Percentiles rank a stretch among this genome's conserved stretches.
Conservation (phyloP, 2,113 vertebrate species). For the Lates calcarifer region DNA sequence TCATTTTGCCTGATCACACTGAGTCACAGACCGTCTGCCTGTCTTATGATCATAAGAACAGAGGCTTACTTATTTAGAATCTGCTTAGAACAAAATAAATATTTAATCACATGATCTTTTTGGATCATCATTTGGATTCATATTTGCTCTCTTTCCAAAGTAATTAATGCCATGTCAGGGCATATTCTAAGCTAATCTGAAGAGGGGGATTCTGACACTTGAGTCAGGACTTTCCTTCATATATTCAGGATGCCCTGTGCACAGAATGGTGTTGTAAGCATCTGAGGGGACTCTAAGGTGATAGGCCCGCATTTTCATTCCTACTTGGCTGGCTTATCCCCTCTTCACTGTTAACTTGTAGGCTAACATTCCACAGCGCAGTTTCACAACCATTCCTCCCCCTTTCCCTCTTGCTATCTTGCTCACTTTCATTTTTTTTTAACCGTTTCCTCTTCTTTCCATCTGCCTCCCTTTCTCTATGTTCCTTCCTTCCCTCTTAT, state of each 20-base stretch:
- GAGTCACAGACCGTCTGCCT: conserved; percentile 47
- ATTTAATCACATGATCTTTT: conserved; percentile 58
- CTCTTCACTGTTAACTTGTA: conserved; percentile 17
- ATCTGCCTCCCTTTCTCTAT: conserved; percentile 2
- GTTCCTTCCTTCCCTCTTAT: conserved; percentile 46
- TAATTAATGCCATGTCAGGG: not conserved
- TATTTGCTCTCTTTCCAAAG: not conserved
- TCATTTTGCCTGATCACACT: conserved; percentile 31
- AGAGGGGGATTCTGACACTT: not conserved
- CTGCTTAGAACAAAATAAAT: conserved; percentile 49
- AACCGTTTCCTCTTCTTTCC: conserved; percentile 24
- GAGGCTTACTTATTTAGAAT: conserved; percentile 53
- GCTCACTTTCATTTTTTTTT: conserved; percentile 18
- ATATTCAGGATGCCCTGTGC: not conserved
- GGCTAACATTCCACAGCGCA: conserved; percentile 45
- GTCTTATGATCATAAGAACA: conserved; percentile 74
- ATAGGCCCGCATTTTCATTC: conserved; percentile 28
- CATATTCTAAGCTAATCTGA: not conserved
- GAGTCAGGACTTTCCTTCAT: not conserved
- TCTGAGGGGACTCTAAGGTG: not conserved
- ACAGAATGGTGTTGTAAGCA: not conserved
- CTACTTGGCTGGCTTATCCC: not conserved
- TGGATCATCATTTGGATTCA: not conserved
- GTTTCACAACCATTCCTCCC: conserved; percentile 9
- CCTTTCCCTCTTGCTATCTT: not conserved